Base-by-base conservation (phyloP, 1,140 invertebrate genomes). In the Belonocnema kinseyi region DNA sequence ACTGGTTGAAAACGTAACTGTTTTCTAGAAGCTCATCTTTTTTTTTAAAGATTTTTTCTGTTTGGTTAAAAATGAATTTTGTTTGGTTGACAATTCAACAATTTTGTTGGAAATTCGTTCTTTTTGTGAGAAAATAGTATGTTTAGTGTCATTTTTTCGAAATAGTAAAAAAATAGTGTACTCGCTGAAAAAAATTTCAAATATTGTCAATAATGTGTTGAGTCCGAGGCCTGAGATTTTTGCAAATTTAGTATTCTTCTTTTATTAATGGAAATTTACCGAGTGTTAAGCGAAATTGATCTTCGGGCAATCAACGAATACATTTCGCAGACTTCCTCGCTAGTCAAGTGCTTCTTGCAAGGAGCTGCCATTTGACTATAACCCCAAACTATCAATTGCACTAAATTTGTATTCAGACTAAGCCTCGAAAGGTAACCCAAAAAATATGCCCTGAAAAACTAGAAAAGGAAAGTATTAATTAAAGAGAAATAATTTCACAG, bases 351-450 rank as follows among this genome's bases (percentile, higher is more conserved):
- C 72, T 78, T 75, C 81, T 86, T 85, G 75, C 85, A 87, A 19
- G 85, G 72, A 33, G 74, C 83, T 72, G 86, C 82, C 58, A 91
- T 80, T 77, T 89, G 85, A 78, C 89, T 89, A 73, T 86, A 87
- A 52, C 88, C 90, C 81, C 87, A 88, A 56, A 90, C 72, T 40
- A 77, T 73, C 8, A 87, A 76, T 76, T 72, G 72, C 14, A 61
- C 50, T 74, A 58, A 10, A 58, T 40, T 46, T 51, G 50, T 70
- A 51, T 75, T 40, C 12, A 61, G 50, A 66, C 51, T 50, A 33
- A 53, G 74, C n/a, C 17, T 76, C 8, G 17, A 54, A 53, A 52
- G 50, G 7, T 51, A 75, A 53, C 50, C 16, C 52, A 74, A 33
- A 54, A 56, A 66, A 76, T 26, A 74, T 77, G 50, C 72, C 17